Percentiles rank a stretch among this genome's conserved stretches.
These are phyloP conservation scores for Oenanthe melanoleuca DNA, from an alignment of 2,113 vertebrate species.

Conservation along the genomic window DNA sequence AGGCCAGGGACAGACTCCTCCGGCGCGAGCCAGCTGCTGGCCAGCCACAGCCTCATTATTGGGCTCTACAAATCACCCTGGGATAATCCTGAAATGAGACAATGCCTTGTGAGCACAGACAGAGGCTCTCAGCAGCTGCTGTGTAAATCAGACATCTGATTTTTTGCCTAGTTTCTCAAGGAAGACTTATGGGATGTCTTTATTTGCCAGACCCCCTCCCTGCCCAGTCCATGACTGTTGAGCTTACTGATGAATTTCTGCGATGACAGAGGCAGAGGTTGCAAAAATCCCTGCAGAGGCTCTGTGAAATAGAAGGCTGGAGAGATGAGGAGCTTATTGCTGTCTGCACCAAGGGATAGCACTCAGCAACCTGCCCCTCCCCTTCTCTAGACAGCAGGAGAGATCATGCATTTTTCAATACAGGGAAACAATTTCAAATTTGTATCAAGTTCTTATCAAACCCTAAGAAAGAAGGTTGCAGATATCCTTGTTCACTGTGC, in stretches of 20 bases:
- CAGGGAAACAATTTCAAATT: background rate
- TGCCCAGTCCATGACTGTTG: background rate
- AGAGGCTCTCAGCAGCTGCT: conserved; percentile 18
- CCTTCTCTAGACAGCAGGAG: background rate
- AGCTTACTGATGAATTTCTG: background rate
- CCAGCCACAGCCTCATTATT: background rate
- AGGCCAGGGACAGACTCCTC: background rate
- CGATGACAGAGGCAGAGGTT: background rate
- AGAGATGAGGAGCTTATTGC: background rate
- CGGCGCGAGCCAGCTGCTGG: background rate
- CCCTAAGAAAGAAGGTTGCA: background rate
- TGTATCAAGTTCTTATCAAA: background rate
- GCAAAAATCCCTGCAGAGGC: conserved; percentile 1
- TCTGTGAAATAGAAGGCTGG: background rate
- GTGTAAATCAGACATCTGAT: background rate
- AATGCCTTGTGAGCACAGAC: conserved; percentile 3
- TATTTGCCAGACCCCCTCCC: background rate
- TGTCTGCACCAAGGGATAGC: background rate
- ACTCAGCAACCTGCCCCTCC: background rate
- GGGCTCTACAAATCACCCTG: background rate
- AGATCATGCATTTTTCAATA: background rate
- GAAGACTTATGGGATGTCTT: background rate
- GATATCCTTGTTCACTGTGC: background rate
- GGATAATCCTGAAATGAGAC: conserved; percentile 5
- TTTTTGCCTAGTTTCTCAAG: conserved; percentile 12